Evolutionary conservation across 2,113 vertebrate genomes (phyloP), one percentile per base, ranked within the genome.

Genomic region (Coturnix japonica): DNA sequence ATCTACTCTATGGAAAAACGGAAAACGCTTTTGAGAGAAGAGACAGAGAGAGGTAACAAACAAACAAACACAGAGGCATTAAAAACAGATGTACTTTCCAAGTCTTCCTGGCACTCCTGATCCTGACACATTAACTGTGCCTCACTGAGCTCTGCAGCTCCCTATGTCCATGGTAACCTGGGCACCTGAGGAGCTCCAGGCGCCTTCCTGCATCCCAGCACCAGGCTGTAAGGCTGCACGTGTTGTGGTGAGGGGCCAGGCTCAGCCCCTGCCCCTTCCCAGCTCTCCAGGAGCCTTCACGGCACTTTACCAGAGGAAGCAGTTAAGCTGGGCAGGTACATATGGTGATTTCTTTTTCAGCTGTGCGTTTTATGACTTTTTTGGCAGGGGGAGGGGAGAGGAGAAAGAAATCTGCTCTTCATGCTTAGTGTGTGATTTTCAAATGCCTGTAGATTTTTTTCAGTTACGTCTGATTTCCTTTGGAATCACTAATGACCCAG

Each of bases 311-410:
- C 2, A 5, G 28, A n/a, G 15, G 43, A 77, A 85, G 28, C 53
- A 78, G 37, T 57, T 61, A 61, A 79, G 31, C 35, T 61, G 41
- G 39, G 33, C 57, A 47, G 47, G 60, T 33, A 90, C 7, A 7
- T 63, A 83, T 3, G 11, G n/a, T 64, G 73, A 94, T 90, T 90
- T 83, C 88, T 94, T 95, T 93, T 71, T 75, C 92, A 93, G 83
- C 65, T 79, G 39, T 57, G 47, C 17, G 28, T 83, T 91, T 95
- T 72, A 84, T 26, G 54, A 76, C 54, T 74, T 81, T 81, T 79
- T 86, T 41, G 35, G 49, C 60, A 63, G 16, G 49, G n/a, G 75
- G 54, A 3, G 9, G 44, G 18, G 22, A 20, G 54, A 75, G 46
- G 49, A 86, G 70, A 84, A 86, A 69, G n/a, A 86, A 81, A 92